Evolutionary conservation across 2,113 vertebrate genomes (phyloP).

Genomic region (Lanius collurio): DNA sequence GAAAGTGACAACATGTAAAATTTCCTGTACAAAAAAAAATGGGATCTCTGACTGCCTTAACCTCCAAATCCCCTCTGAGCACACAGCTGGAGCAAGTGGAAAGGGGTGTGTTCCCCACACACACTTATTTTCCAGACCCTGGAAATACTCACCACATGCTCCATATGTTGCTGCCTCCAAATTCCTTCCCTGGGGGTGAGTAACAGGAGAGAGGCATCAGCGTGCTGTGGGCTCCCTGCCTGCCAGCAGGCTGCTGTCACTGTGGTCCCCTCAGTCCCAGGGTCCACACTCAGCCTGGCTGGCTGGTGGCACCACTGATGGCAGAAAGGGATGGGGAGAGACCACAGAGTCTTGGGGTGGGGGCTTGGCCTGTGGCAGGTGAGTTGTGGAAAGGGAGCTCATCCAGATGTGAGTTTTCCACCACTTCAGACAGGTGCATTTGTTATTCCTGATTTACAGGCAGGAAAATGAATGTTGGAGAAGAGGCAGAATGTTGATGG

Average conservation of each 20-base stretch:
- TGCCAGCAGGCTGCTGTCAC: background rate
- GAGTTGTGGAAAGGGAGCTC: background rate
- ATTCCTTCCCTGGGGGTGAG: background rate
- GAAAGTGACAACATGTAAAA: background rate
- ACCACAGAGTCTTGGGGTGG: fast-evolving
- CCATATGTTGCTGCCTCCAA: background rate
- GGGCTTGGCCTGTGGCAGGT: background rate
- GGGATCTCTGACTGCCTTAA: background rate
- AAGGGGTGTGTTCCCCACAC: background rate
- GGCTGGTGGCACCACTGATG: background rate
- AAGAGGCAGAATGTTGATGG: background rate
- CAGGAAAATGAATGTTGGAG: background rate
- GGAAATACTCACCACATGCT: constrained; percentile 7
- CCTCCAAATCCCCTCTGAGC: background rate
- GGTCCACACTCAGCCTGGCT: background rate
- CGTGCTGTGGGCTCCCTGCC: background rate
- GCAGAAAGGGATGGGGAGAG: background rate
- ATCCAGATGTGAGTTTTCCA: fast-evolving
- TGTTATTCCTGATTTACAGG: background rate
- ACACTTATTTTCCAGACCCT: background rate
- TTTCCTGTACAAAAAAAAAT: background rate
- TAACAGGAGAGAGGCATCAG: background rate
- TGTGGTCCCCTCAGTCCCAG: background rate
- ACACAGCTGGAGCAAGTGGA: background rate
- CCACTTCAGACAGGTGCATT: background rate